phyloP scores from a whole-genome alignment of 2,797 vertebrate species.

The Cirrhinus molitorella region DNA sequence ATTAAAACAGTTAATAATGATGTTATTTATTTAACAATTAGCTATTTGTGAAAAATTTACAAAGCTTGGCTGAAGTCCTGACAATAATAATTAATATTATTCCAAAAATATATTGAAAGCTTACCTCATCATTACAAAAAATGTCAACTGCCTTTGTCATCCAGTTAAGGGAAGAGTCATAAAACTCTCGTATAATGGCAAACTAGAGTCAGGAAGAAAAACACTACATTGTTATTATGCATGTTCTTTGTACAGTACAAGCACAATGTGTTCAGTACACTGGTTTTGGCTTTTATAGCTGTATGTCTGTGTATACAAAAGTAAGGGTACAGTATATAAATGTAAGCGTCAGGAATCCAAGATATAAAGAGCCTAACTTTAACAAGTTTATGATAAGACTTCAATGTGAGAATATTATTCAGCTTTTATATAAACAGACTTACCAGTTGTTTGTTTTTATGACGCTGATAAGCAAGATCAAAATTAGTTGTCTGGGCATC shows the following conservation, averaged over 20 bases:
- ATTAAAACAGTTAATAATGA: neutral
- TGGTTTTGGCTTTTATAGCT: neutral
- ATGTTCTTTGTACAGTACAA: neutral
- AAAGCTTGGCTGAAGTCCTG: neutral
- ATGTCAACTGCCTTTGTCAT: conserved; percentile 61
- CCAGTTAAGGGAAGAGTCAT: conserved; percentile 65
- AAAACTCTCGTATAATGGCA: conserved; percentile 68
- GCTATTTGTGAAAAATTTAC: neutral
- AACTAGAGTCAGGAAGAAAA: conserved; percentile 67
- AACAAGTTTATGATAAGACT: neutral
- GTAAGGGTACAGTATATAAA: neutral
- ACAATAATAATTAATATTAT: neutral
- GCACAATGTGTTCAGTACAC: too few species aligned
- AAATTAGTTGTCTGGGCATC: conserved; percentile 70
- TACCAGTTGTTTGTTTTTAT: conserved; percentile 79
- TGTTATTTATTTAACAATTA: conserved; percentile 2
- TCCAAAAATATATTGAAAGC: conserved; percentile 1
- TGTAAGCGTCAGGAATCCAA: neutral
- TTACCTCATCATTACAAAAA: conserved; percentile 69
- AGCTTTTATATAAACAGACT: too few species aligned
- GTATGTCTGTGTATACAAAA: neutral
- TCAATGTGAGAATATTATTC: neutral
- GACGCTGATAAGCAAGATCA: conserved; percentile 73
- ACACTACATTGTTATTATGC: neutral
- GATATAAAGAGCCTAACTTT: neutral